phyloP scores from a whole-genome alignment of 2,797 vertebrate species.

The Melanotaenia trifasciata region DNA sequence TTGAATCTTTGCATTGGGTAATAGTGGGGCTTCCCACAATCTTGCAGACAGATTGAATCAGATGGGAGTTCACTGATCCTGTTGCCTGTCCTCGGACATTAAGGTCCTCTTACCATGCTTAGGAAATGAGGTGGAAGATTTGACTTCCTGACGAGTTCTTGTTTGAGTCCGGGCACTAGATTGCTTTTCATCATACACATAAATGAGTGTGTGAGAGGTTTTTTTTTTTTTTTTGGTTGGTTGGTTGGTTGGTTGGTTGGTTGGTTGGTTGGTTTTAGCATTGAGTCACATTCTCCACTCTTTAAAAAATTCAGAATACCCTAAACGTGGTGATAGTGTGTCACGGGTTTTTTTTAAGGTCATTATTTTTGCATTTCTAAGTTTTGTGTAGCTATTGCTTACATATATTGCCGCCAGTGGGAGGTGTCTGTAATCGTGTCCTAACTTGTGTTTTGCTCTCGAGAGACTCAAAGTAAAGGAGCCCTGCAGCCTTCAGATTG shows the following conservation, averaged over 20 bases:
- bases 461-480: conserved; percentile 27
- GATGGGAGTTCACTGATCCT: conserved; percentile 28
- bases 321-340: not conserved
- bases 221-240: not conserved
- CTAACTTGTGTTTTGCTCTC: conserved; percentile 45
- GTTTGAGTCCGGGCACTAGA: not conserved
- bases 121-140: conserved; percentile 37
- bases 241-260: not conserved
- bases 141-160: conserved; percentile 28
- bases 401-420: conserved; percentile 33
- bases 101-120: conserved; percentile 29
- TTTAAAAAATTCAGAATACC: not conserved
- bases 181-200: not conserved
- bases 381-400: conserved; percentile 34
- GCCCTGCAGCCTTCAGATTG: conserved; percentile 16
- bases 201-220: not conserved
- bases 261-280: not conserved
- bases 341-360: not conserved
- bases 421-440: conserved; percentile 55
- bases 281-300: not conserved
- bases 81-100: not conserved
- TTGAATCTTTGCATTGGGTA: conserved; percentile 49
- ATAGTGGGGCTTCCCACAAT: conserved; percentile 42
- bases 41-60: conserved; percentile 57
- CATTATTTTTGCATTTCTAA: not conserved